phyloP scores from a whole-genome alignment of 64 coral and sea anemone species.

The Acropora yongei region DNA sequence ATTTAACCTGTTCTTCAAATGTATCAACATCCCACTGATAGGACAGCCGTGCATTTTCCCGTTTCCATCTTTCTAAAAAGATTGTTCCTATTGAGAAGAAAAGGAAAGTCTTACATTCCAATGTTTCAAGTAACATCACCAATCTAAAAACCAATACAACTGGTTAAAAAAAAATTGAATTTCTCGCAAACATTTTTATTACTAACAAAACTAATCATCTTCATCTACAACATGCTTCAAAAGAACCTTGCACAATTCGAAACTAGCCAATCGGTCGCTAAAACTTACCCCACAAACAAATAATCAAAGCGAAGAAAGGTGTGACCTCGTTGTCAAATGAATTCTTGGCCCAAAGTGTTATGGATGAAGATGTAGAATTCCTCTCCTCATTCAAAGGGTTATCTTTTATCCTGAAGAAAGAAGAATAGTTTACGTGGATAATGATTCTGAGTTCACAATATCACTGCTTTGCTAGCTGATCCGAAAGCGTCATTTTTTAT shows the following conservation, averaged over 20 bases:
- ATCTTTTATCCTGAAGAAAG: constrained; percentile 61
- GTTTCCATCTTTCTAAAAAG: constrained; percentile 95
- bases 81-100: constrained; percentile 73
- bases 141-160: too few relatives aligned
- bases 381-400: constrained; percentile 57
- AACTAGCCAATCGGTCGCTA: too few relatives aligned
- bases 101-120: not conserved
- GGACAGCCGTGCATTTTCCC: constrained; percentile 78
- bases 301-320: constrained; percentile 91
- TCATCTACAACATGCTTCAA: too few relatives aligned
- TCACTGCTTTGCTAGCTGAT: too few relatives aligned
- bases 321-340: constrained; percentile 95
- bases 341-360: constrained; percentile 83
- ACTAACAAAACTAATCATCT: not conserved
- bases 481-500: too few relatives aligned
- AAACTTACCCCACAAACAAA: constrained; percentile 95
- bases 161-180: too few relatives aligned
- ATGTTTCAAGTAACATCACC: not conserved
- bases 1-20: constrained; percentile 93
- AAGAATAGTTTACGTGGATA: not conserved
- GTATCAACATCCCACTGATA: constrained; percentile 97
- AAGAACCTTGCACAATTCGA: too few relatives aligned
- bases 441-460: not conserved
- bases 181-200: too few relatives aligned
- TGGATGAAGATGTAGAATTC: constrained; percentile 35